Percentiles rank a stretch among this genome's conserved stretches.
Evolutionary conservation across 2,888 invertebrate species (phyloP).

Genomic region (Gymnoscelis rufifasciata): DNA sequence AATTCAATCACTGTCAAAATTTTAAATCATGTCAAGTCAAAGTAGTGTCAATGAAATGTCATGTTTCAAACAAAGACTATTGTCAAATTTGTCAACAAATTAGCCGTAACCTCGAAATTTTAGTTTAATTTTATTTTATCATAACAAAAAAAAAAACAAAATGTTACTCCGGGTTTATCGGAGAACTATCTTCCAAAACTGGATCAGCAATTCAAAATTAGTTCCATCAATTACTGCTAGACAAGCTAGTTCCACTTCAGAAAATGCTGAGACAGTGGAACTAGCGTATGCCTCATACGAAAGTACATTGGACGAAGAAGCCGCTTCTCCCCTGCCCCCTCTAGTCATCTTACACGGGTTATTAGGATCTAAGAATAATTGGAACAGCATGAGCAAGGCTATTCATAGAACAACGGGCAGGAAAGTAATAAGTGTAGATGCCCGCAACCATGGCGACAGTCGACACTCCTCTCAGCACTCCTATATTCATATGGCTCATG

Average conservation of each 20-base stretch:
- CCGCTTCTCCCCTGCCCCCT: constrained; percentile 67
- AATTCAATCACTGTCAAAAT: too few relatives aligned
- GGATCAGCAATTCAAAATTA: constrained; percentile 32
- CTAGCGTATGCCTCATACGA: constrained; percentile 85
- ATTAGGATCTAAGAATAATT: constrained; percentile 95
- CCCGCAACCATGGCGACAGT: constrained; percentile 97
- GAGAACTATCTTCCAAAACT: constrained; percentile 35
- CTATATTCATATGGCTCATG: constrained; percentile 86
- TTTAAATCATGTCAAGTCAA: too few relatives aligned
- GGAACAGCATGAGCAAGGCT: constrained; percentile 91
- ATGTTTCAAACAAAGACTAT: constrained; percentile 5
- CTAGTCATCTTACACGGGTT: constrained; percentile 93
- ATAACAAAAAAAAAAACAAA: constrained; percentile 39
- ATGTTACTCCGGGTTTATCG: constrained; percentile 48
- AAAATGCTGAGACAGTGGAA: constrained; percentile 76
- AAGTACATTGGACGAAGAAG: constrained; percentile 55
- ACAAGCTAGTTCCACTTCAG: constrained; percentile 40
- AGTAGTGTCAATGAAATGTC: not conserved
- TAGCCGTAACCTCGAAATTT: constrained; percentile 19
- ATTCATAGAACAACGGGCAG: constrained; percentile 83
- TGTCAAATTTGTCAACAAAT: constrained; percentile 16
- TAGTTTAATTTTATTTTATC: constrained; percentile 11
- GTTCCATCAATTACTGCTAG: constrained; percentile 34
- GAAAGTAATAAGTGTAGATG: constrained; percentile 91
- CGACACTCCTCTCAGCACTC: constrained; percentile 87